These are phyloP conservation scores for Scaptomyza tumidula DNA, from an alignment of 2,888 invertebrate genomes.

Conservation along the genomic window DNA sequence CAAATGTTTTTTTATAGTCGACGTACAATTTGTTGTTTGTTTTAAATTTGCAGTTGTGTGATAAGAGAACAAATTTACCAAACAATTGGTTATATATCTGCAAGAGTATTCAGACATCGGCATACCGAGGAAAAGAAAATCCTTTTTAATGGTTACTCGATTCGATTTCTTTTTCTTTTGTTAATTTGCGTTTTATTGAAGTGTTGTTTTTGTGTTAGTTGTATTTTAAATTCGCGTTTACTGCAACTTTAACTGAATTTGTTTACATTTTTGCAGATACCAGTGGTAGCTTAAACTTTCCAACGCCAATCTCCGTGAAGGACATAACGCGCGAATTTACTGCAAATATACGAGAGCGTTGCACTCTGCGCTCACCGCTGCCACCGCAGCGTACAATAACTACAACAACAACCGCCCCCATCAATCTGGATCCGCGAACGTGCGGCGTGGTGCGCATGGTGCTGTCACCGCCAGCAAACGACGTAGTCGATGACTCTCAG, in stretches of 20 bases:
- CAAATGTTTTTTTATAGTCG: not conserved
- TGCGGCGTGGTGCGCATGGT: conserved; percentile 83
- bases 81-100: not conserved
- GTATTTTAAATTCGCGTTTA: conserved; percentile 35
- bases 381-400: conserved; percentile 57
- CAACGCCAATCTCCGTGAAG: conserved; percentile 87
- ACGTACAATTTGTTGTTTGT: not conserved
- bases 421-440: conserved; percentile 75
- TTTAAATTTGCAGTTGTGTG: not conserved
- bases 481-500: conserved; percentile 52
- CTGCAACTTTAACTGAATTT: conserved; percentile 6
- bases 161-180: conserved; percentile 32
- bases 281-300: conserved; percentile 87
- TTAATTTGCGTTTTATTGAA: conserved; percentile 16
- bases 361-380: conserved; percentile 77
- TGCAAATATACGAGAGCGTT: conserved; percentile 86
- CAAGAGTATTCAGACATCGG: conserved; percentile 7
- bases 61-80: not conserved
- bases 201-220: conserved; percentile 11
- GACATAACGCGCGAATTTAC: conserved; percentile 87
- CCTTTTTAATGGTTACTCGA: conserved; percentile 4
- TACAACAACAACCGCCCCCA: conserved; percentile 61
- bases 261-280: conserved; percentile 83
- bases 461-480: conserved; percentile 68
- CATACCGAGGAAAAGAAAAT: not conserved